These are phyloP conservation scores for Trissolcus basalis DNA, from an alignment of 1,140 invertebrate genomes.

Conservation along the genomic window DNA sequence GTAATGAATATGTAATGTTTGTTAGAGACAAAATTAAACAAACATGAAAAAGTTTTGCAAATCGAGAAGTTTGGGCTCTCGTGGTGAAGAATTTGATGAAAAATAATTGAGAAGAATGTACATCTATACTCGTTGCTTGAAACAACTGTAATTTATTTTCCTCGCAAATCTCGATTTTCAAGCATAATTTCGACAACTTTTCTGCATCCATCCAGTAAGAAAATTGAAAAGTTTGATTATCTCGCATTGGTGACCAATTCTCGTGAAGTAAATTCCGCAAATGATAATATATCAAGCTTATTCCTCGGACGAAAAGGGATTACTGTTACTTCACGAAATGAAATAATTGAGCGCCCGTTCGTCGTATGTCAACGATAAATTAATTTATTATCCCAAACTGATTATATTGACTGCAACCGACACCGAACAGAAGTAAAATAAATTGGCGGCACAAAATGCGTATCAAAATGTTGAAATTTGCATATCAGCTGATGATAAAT, in stretches of 20 bases:
- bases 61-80: background rate
- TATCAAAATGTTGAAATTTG: slow-evolving; percentile 28
- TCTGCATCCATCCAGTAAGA: no score
- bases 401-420: slow-evolving; percentile 6
- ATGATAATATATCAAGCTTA: no score
- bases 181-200: no score
- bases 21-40: background rate
- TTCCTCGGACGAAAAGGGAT: no score
- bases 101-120: background rate
- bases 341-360: background rate
- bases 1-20: slow-evolving; percentile 6
- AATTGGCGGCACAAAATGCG: slow-evolving; percentile 7
- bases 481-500: slow-evolving; percentile 31
- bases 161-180: no score
- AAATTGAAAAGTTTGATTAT: no score
- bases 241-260: no score
- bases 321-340: background rate
- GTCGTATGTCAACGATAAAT: background rate
- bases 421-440: background rate
- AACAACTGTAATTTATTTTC: background rate
- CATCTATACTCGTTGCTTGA: background rate
- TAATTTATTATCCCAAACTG: slow-evolving; percentile 20
- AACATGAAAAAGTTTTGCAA: slow-evolving; percentile 1
- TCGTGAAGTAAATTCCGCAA: no score
- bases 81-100: no score